Evolutionary conservation across 2,797 vertebrate species (phyloP).

Genomic region (Hozukius guyotensis): DNA sequence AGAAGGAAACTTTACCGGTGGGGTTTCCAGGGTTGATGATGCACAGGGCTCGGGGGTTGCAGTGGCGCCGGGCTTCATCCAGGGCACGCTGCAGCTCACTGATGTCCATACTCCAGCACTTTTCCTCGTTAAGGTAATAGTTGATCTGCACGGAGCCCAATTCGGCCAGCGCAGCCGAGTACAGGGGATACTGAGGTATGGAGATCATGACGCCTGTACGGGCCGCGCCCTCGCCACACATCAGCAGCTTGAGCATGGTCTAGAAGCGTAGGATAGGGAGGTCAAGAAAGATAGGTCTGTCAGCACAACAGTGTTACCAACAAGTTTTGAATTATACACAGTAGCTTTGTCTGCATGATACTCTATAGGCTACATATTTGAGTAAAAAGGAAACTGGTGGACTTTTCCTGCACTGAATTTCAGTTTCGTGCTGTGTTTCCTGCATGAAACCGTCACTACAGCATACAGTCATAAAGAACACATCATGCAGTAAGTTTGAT

Average conservation of each 20-base stretch:
- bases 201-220: slow-evolving; percentile 91
- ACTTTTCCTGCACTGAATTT: background rate
- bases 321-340: background rate
- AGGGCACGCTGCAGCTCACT: slow-evolving; percentile 86
- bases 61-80: slow-evolving; percentile 81
- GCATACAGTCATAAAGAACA: background rate
- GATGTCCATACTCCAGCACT: slow-evolving; percentile 88
- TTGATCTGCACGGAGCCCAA: slow-evolving; percentile 86
- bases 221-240: slow-evolving; percentile 79
- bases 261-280: slow-evolving; percentile 37
- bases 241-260: slow-evolving; percentile 91
- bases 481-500: background rate
- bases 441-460: background rate
- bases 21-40: slow-evolving; percentile 95
- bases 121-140: slow-evolving; percentile 91
- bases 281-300: background rate
- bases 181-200: slow-evolving; percentile 93
- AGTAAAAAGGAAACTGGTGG: background rate
- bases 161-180: slow-evolving; percentile 88
- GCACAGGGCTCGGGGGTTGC: slow-evolving; percentile 88
- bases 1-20: slow-evolving; percentile 81
- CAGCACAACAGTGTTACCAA: background rate
- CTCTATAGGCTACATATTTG: background rate
- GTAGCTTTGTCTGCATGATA: background rate
- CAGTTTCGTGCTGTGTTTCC: background rate